Evolutionary conservation across 2,797 vertebrate species (phyloP), one percentile per base, ranked within the genome.

Genomic region (Hoplostethus atlanticus): DNA sequence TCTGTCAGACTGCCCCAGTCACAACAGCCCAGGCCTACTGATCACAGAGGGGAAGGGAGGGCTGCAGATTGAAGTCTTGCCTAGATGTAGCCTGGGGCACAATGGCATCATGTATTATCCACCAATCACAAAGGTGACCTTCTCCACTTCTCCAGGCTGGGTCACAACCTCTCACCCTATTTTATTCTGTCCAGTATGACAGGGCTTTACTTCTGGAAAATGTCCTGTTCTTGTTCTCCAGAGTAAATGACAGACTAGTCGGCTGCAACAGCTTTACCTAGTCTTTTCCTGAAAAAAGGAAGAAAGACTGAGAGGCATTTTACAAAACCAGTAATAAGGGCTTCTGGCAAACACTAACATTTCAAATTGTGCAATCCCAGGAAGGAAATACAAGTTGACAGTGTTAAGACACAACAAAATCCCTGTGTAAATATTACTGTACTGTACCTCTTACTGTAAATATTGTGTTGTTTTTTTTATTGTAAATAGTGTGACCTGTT

Each of bases 61-160:
- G 58, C 73, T 77, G 69, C 61, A 64, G 79, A 79, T 42, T 81
- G 52, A 82, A 81, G 74, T 71, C 72, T 80, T 72, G 83, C 80
- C 69, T 89, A 74, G 84, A 84, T 70, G 66, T 70, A 80, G 64
- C 74, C 80, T 58, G 63, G 68, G 73, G 73, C 80, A 89, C 79
- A 85, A 84, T 67, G 68, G 71, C 71, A 83, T 79, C 76, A 77
- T 71, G 68, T 71, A 81, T 85, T 79, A 76, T 76, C 61, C 77
- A 78, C 83, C 77, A 80, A 86, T 84, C 82, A 81, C 77, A 87
- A 88, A 90, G 77, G 72, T 86, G 87, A 80, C 80, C 81, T 76
- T 67, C 76, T 73, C 66, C 47, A 36, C 68, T 58, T 79, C 78
- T 78, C 74, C 57, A 6, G 80, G 83, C 78, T 56, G 77, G 79